Conservation (phyloP, 2,888 invertebrate species). For the Papilio demoleus region DNA sequence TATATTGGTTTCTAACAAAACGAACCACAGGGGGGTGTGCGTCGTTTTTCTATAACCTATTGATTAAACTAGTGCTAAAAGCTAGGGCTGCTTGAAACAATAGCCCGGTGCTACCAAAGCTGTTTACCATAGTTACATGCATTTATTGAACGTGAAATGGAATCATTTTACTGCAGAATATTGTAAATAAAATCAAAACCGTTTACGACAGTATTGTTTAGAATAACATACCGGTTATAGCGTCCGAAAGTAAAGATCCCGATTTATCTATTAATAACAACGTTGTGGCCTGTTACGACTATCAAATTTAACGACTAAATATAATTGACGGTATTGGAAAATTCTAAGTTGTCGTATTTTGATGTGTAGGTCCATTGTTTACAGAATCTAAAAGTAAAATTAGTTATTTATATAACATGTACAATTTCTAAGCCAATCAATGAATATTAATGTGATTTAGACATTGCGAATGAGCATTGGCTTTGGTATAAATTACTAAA, state of each 20-base stretch:
- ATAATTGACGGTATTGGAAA: background rate
- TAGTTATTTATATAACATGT: background rate
- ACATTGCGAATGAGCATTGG: background rate
- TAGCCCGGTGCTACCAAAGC: background rate
- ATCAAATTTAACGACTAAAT: no score
- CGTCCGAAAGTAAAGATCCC: no score
- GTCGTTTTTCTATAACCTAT: slow-evolving; percentile 7
- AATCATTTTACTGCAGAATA: slow-evolving; percentile 7
- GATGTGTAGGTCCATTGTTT: background rate
- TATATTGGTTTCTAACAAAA: slow-evolving; percentile 11
- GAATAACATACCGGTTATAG: no score
- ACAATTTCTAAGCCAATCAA: slow-evolving; percentile 2
- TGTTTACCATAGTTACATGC: background rate
- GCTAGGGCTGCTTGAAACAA: slow-evolving; percentile 13
- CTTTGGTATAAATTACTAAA: no score
- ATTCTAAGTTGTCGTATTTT: background rate
- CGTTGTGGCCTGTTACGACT: no score
- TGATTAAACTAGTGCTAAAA: slow-evolving; percentile 12
- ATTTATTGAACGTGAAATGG: background rate
- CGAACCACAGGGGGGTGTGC: slow-evolving; percentile 1
- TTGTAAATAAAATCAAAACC: no score
- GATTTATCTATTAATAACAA: no score
- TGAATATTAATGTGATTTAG: slow-evolving; percentile 1
- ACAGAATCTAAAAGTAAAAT: background rate
- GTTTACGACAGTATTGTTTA: no score